A percentile compares a stretch with the other conserved stretches of the same genome.
phyloP scores from a whole-genome alignment of 2,888 invertebrate genomes.

The Noctua pronuba region DNA sequence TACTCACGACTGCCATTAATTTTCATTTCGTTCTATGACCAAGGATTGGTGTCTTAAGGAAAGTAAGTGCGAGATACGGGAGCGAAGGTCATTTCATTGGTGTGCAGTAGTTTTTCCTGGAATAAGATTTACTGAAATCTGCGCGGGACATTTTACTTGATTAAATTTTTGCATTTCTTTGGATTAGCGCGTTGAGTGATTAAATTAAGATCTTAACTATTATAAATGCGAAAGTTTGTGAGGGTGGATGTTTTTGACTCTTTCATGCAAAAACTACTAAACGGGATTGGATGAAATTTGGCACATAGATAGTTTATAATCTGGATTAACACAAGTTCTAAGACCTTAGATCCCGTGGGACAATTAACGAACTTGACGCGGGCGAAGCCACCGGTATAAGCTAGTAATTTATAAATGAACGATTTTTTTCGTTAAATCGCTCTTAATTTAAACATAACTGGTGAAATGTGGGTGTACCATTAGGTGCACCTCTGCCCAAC shows the following conservation, averaged over 20 bases:
- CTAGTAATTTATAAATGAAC: not conserved
- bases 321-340: not conserved
- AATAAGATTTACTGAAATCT: slow-evolving; percentile 64
- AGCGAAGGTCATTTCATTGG: slow-evolving; percentile 70
- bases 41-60: slow-evolving; percentile 86
- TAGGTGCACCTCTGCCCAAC: not conserved
- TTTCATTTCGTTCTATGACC: slow-evolving; percentile 88
- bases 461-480: not conserved
- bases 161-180: slow-evolving; percentile 36
- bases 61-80: slow-evolving; percentile 74
- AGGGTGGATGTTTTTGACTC: not conserved
- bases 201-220: not conserved
- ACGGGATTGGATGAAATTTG: not conserved
- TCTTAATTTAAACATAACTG: not conserved
- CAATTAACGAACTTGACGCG: not conserved
- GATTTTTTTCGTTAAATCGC: too few relatives aligned
- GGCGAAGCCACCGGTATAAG: not conserved
- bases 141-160: slow-evolving; percentile 44
- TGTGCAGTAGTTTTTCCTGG: slow-evolving; percentile 64
- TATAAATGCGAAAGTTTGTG: not conserved
- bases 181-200: not conserved
- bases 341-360: not conserved
- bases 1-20: slow-evolving; percentile 89
- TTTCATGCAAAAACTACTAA: not conserved
- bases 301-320: not conserved